Base-by-base conservation (phyloP, 2,797 vertebrate genomes). In the Stomatorhinus walkeri region DNA sequence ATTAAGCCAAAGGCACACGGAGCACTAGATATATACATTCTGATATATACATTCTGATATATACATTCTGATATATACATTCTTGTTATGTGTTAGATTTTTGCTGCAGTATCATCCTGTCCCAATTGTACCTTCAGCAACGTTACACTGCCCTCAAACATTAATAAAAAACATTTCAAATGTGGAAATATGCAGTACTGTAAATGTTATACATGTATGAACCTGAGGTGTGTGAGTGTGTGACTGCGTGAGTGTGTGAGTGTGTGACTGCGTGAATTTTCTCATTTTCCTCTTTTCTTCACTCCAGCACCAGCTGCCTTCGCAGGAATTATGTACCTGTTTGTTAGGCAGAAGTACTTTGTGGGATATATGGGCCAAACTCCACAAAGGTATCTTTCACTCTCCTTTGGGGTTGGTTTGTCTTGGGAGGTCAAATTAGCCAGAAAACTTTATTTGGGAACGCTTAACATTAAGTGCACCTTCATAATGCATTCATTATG, bases 261-360 rank as follows among this genome's bases (percentile, higher is more conserved):
- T n/a, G 28, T 32, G 28, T 32, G 28, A 32, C 28, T 43, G 40
- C 3, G 40, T 46, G 12, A 49, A 1, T 46, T 46, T 46, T 24
- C 22, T 22, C 0, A 84, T 49, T n/a, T 28, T n/a, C 87, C 14
- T 43, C 85, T 4, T 56, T 48, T 90, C 89, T 10, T 87, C 76
- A 89, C 90, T 90, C 40, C 91, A 99, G 98, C 94, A 91, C 96
- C 98, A 5, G 98, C 98, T 0, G 96, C 98, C 79, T 99, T 99
- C 84, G 96, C 98, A 0, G 98, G 98, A 54, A 91, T 98, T 91
- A 94, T 99, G 95, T 99, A 99, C 91, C 91, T 99, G 87, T 93
- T 97, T 0, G 97, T 97, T 91, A 96, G 98, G 61, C 98, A 99
- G 90, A 98, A 99, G 93, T 99, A 99, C 93, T 99, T 99, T 56